Conservation (phyloP, 2,797 vertebrate species). For the Lateolabrax maculatus region DNA sequence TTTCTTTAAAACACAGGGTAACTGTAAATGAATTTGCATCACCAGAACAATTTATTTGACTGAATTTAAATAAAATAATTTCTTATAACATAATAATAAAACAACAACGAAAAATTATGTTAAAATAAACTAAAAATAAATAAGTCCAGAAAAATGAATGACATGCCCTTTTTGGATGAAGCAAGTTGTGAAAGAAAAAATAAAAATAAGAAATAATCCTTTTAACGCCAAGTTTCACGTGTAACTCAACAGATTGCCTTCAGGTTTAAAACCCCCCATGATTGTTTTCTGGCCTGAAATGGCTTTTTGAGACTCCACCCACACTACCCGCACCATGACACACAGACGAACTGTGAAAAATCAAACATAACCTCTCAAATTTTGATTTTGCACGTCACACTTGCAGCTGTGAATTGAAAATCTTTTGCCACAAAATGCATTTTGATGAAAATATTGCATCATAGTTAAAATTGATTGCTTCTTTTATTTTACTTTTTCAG, state of each 20-base stretch:
- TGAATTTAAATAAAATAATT: constrained; percentile 78
- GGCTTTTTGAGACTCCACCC: constrained; percentile 19
- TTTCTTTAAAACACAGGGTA: constrained; percentile 53
- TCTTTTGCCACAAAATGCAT: constrained; percentile 1
- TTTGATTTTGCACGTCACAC: background rate
- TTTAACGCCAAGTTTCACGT: constrained; percentile 51
- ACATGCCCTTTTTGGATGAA: constrained; percentile 53
- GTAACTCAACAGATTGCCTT: constrained; percentile 52
- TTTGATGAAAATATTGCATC: constrained; percentile 19
- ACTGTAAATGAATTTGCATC: constrained; percentile 62
- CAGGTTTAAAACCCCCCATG: constrained; percentile 13
- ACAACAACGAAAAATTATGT: constrained; percentile 58
- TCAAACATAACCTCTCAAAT: constrained; percentile 18
- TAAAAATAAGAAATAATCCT: constrained; percentile 24
- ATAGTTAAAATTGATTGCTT: background rate
- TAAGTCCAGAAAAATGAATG: constrained; percentile 71
- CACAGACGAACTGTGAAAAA: constrained; percentile 1
- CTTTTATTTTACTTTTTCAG: background rate
- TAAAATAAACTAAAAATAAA: constrained; percentile 84
- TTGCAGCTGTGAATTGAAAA: constrained; percentile 4
- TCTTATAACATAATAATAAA: constrained; percentile 48
- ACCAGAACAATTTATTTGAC: constrained; percentile 78
- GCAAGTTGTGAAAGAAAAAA: constrained; percentile 42
- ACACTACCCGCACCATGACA: constrained; percentile 1
- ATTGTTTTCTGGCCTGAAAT: constrained; percentile 32